Evolutionary conservation across 1,140 invertebrate genomes (phyloP).

Genomic region (Drosophila santomea): DNA sequence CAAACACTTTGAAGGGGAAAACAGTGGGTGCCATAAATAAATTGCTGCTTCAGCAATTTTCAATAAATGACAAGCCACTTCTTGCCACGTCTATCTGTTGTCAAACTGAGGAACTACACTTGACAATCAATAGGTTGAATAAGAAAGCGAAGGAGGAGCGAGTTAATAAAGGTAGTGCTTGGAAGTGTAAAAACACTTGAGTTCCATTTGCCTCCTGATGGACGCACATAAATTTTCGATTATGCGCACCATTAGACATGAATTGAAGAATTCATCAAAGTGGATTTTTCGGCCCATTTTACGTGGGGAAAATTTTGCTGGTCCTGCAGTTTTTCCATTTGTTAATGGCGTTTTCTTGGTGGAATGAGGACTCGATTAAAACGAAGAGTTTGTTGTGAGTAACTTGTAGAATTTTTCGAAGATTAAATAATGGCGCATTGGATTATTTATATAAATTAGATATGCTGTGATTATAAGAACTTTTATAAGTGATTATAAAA

Average conservation of each 20-base stretch:
- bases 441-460: too few relatives aligned
- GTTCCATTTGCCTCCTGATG: slow-evolving; percentile 54
- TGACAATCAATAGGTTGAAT: slow-evolving; percentile 52
- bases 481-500: too few relatives aligned
- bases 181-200: slow-evolving; percentile 58
- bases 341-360: slow-evolving; percentile 32
- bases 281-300: slow-evolving; percentile 14
- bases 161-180: slow-evolving; percentile 64
- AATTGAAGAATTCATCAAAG: slow-evolving; percentile 51
- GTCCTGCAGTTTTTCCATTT: slow-evolving; percentile 6
- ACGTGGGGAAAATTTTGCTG: slow-evolving; percentile 7
- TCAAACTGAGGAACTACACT: slow-evolving; percentile 43
- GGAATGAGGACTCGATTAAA: not conserved
- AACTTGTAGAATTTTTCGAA: too few relatives aligned
- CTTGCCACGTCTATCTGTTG: slow-evolving; percentile 19
- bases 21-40: slow-evolving; percentile 62
- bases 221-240: slow-evolving; percentile 69
- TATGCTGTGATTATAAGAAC: too few relatives aligned
- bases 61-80: slow-evolving; percentile 55
- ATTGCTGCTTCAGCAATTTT: slow-evolving; percentile 67
- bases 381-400: not conserved
- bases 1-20: slow-evolving; percentile 13
- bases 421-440: too few relatives aligned
- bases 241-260: slow-evolving; percentile 57
- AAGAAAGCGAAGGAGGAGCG: slow-evolving; percentile 4